Base-by-base conservation (phyloP, 2,113 vertebrate species). In the Numida meleagris region DNA sequence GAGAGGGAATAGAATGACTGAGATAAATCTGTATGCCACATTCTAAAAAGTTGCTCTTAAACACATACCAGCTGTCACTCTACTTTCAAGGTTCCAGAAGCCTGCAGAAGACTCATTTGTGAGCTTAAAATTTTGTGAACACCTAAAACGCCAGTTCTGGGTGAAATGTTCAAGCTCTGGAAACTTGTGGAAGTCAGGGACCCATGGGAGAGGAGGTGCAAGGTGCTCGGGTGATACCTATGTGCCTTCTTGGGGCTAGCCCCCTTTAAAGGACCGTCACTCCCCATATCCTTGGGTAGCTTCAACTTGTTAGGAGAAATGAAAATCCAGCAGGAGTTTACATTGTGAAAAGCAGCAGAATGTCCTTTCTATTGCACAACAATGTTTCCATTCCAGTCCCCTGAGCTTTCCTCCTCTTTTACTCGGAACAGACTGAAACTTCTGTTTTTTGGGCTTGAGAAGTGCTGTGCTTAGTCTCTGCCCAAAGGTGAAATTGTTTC, bases 401-500 rank as follows among this genome's bases (percentile, higher is more conserved):
- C 14, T 68, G 79, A 73, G 88, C 83, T 89, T 91, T 93, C 17
- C 81, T 88, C 36, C 34, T 82, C 87, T 77, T 40, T 78, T 86
- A 63, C 67, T 95, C 46, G 72, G 78, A 91, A 82, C 72, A 91
- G 82, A 36, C 89, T 94, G 76, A 81, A 90, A 94, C n/a, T 81
- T 94, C 65, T 86, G 51, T 13, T 96, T 94, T 86, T 83, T 61
- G 80, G 68, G 11, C 36, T 82, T 91, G 76, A 78, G 51, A 75
- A 74, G 62, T 74, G 89, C 45, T 20, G 40, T 75, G 38, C 73
- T 86, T 65, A 67, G 61, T 86, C 82, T 93, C 76, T 95, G 93
- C 79, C 45, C 76, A 93, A 93, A 95, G 93, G 89, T 95, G 94
- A 96, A 95, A 88, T 61, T 89, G 91, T 91, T 94, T 95, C 65